These are phyloP conservation scores for Germaria angustata DNA, from an alignment of 2,888 invertebrate genomes.

Conservation along the genomic window DNA sequence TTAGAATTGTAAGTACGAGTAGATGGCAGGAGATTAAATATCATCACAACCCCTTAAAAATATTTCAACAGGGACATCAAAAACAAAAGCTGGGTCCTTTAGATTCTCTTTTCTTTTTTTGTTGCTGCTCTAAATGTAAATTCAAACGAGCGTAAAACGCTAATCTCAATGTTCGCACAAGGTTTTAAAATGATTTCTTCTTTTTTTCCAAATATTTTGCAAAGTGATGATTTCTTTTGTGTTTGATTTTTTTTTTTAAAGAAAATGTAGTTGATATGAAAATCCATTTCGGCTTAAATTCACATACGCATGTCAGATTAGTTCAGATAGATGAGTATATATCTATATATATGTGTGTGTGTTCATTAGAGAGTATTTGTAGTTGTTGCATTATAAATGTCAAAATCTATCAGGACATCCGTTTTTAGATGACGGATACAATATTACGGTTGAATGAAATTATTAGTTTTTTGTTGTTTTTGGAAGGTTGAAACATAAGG, in stretches of 20 bases:
- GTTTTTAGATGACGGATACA: conserved; percentile 44
- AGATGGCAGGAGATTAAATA: conserved; percentile 34
- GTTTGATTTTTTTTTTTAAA: neutral
- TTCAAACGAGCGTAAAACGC: conserved; percentile 80
- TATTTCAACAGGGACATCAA: neutral
- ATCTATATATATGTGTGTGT: neutral
- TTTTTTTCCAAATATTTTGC: conserved; percentile 31
- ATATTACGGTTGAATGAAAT: conserved; percentile 61
- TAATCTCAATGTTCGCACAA: conserved; percentile 75
- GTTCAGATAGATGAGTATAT: conserved; percentile 62
- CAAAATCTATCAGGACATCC: conserved; percentile 68
- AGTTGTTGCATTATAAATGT: conserved; percentile 62
- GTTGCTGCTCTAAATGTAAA: conserved; percentile 71
- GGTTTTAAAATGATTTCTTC: conserved; percentile 53
- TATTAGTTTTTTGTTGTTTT: conserved; percentile 14
- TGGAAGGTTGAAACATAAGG: too few relatives aligned
- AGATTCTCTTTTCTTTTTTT: neutral
- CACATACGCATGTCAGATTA: conserved; percentile 75
- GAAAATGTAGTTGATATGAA: conserved; percentile 72
- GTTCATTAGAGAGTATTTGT: neutral
- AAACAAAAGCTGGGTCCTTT: conserved; percentile 15
- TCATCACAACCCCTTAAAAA: conserved; percentile 56
- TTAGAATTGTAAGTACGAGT: neutral
- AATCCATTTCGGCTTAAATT: conserved; percentile 70
- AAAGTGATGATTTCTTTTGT: conserved; percentile 2